phyloP scores from a whole-genome alignment of 1,140 invertebrate species.

The Megalopta genalis region DNA sequence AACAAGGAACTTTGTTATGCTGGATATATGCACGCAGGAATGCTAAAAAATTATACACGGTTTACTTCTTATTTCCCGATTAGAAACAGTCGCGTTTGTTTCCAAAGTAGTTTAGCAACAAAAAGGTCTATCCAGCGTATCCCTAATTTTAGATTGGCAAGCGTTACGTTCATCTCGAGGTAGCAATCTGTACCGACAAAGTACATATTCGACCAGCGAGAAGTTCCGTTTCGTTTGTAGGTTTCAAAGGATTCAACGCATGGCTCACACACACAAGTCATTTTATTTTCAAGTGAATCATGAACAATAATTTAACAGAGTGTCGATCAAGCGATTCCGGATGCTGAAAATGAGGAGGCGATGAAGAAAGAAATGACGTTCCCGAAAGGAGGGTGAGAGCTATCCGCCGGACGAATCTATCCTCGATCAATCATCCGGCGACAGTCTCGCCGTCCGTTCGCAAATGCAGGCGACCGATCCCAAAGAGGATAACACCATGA shows the following conservation, averaged over 20 bases:
- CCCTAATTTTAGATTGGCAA: too few relatives aligned
- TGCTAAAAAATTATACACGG: too few relatives aligned
- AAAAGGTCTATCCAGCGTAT: too few relatives aligned
- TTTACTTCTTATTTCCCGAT: too few relatives aligned
- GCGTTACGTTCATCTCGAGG: too few relatives aligned
- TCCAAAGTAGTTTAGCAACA: too few relatives aligned
- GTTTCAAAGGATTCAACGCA: not conserved
- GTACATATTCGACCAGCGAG: too few relatives aligned
- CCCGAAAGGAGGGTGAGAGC: constrained; percentile 23
- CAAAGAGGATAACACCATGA: not conserved
- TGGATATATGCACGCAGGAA: too few relatives aligned
- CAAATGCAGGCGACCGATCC: constrained; percentile 5
- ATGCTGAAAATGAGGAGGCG: constrained; percentile 7
- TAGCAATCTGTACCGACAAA: too few relatives aligned
- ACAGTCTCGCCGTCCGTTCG: constrained; percentile 25
- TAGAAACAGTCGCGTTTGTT: too few relatives aligned
- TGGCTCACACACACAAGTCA: not conserved
- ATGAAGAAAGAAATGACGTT: constrained; percentile 26
- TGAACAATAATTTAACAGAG: constrained; percentile 54
- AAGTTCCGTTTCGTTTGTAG: too few relatives aligned
- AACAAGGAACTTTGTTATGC: too few relatives aligned
- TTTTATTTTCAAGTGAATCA: constrained; percentile 43
- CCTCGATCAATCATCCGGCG: constrained; percentile 17
- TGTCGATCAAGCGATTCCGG: constrained; percentile 19
- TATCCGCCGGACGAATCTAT: constrained; percentile 12